These are phyloP conservation scores for Perodicticus potto DNA, from an alignment of 2,797 vertebrate species.

Conservation along the genomic window DNA sequence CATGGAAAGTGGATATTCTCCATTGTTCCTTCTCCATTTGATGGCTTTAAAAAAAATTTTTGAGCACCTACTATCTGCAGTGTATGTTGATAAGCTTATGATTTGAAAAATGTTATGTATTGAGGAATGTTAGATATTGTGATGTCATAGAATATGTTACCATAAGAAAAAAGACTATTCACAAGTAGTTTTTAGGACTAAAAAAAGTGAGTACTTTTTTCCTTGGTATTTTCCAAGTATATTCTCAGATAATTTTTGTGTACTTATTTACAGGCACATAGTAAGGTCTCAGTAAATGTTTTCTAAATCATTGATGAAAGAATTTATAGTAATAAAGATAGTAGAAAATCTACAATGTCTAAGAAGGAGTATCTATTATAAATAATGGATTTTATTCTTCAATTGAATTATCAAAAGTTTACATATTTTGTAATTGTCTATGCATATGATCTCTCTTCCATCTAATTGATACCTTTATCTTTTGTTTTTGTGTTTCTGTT, in stretches of 20 bases:
- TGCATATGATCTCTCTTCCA: not conserved
- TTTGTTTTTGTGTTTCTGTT: constrained; percentile 69
- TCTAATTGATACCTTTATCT: constrained; percentile 41
- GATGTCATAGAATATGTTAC: constrained; percentile 66
- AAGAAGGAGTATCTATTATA: not conserved
- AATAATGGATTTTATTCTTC: constrained; percentile 23
- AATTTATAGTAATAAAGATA: constrained; percentile 15
- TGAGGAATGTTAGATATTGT: constrained; percentile 69
- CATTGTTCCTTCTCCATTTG: constrained; percentile 1
- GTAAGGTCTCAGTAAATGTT: constrained; percentile 34
- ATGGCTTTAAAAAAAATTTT: constrained; percentile 25
- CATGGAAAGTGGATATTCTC: not conserved
- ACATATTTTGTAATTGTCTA: constrained; percentile 47
- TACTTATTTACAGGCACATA: not conserved
- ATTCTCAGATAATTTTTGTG: constrained; percentile 10
- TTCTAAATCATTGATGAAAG: constrained; percentile 54
- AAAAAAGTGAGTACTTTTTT: constrained; percentile 28
- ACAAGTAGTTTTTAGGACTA: constrained; percentile 37
- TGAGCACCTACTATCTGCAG: not conserved
- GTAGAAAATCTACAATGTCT: not conserved
- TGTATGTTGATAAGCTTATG: not conserved
- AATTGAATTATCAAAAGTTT: constrained; percentile 35
- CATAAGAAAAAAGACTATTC: constrained; percentile 10
- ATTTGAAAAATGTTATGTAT: constrained; percentile 44
- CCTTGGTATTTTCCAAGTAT: constrained; percentile 11